Evolutionary conservation across 1,140 invertebrate species (phyloP).

Genomic region (Muscidifurax raptorellus): DNA sequence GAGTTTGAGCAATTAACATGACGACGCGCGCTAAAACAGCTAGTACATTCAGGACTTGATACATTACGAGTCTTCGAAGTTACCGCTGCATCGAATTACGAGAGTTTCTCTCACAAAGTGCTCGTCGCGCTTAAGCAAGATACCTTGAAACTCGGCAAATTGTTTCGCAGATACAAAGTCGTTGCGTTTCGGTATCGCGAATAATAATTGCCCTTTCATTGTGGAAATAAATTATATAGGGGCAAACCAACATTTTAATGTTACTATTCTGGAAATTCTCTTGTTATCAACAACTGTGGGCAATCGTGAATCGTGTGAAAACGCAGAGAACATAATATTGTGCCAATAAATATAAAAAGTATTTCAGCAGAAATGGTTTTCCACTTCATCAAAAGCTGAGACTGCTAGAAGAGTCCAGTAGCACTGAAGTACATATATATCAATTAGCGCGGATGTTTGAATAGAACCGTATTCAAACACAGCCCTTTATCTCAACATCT

Average conservation of each 20-base stretch:
- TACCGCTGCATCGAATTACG: conserved; percentile 29
- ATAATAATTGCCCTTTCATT: conserved; percentile 41
- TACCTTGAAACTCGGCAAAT: conserved; percentile 40
- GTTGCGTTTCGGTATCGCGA: background rate
- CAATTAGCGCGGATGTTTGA: background rate
- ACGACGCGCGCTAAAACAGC: conserved; percentile 18
- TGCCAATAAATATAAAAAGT: too few species aligned
- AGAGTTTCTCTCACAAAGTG: conserved; percentile 10
- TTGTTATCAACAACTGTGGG: too few species aligned
- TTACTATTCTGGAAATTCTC: background rate
- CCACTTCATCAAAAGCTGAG: background rate
- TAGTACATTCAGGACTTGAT: conserved; percentile 21
- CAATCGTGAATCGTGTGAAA: too few species aligned
- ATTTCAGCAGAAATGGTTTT: too few species aligned
- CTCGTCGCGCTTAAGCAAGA: conserved; percentile 28
- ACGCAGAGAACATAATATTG: too few species aligned
- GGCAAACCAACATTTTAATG: background rate
- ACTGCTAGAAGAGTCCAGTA: background rate
- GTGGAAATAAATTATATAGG: conserved; percentile 5
- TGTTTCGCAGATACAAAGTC: conserved; percentile 35
- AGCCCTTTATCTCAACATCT: background rate
- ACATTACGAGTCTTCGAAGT: conserved; percentile 34
- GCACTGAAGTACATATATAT: background rate
- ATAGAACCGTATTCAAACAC: background rate
- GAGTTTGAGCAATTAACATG: conserved; percentile 5